Evolutionary conservation across 2,888 invertebrate species (phyloP).

Genomic region (Lypha dubia): DNA sequence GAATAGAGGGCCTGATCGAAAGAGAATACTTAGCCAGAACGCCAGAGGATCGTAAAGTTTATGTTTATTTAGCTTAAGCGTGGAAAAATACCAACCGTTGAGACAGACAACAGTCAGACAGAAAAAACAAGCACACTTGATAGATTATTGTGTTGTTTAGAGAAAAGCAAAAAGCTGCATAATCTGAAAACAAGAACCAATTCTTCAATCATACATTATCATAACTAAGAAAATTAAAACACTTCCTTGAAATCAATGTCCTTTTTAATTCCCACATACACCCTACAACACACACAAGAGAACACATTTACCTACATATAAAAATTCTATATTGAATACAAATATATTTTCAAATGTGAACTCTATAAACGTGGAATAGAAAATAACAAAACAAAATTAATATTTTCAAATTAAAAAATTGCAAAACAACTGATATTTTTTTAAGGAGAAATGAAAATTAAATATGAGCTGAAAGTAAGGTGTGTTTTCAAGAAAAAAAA

Average conservation of each 20-base stretch:
- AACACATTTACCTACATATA: slow-evolving; percentile 21
- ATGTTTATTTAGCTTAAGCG: slow-evolving; percentile 95
- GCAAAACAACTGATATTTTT: slow-evolving; percentile 31
- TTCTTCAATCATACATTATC: slow-evolving; percentile 59
- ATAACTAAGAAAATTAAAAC: slow-evolving; percentile 41
- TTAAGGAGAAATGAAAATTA: slow-evolving; percentile 11
- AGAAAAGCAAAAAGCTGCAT: slow-evolving; percentile 3
- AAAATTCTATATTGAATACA: slow-evolving; percentile 28
- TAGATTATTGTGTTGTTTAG: slow-evolving; percentile 49
- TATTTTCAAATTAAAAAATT: slow-evolving; percentile 52
- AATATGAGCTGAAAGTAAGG: neutral
- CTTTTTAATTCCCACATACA: slow-evolving; percentile 10
- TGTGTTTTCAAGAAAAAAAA: slow-evolving; percentile 3
- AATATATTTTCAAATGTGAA: slow-evolving; percentile 62
- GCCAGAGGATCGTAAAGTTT: slow-evolving; percentile 97
- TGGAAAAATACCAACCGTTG: slow-evolving; percentile 41
- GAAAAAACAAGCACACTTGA: slow-evolving; percentile 49
- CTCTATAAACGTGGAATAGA: slow-evolving; percentile 46
- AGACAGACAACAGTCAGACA: slow-evolving; percentile 25
- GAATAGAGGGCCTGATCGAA: slow-evolving; percentile 99
- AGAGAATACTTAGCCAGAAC: slow-evolving; percentile 99
- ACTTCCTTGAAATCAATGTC: slow-evolving; percentile 2
- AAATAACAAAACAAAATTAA: slow-evolving; percentile 56
- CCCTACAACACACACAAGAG: neutral
- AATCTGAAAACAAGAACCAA: slow-evolving; percentile 49